Evolutionary conservation across 2,797 vertebrate genomes (phyloP).

Genomic region (Enteromius fasciolatus): DNA sequence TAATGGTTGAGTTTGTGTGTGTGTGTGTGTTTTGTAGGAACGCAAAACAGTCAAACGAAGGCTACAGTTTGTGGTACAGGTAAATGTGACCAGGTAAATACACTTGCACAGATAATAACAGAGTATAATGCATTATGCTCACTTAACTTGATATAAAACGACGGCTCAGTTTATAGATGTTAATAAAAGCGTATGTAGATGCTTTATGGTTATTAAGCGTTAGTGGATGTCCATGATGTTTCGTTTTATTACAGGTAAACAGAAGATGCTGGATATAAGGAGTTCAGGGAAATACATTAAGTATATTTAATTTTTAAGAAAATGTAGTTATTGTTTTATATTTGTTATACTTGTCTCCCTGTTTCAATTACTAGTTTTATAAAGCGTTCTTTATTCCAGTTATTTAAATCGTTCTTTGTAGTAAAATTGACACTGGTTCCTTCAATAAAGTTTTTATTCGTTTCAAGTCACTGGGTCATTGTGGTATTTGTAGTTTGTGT

Average conservation of each 20-base stretch:
- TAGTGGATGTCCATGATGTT: background rate
- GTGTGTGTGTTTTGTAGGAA: constrained; percentile 34
- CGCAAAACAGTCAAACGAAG: constrained; percentile 64
- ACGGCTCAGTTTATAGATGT: background rate
- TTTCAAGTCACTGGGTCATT: background rate
- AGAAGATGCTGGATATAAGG: background rate
- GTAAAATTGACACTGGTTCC: background rate
- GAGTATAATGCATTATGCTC: background rate
- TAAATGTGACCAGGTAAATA: constrained; percentile 36
- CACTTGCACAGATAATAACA: background rate
- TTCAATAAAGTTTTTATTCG: constrained; percentile 64
- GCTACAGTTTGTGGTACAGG: constrained; percentile 68
- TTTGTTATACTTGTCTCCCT: background rate
- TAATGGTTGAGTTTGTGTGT: background rate
- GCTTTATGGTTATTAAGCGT: background rate
- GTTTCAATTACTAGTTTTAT: background rate
- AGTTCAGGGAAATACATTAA: background rate
- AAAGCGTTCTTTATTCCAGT: background rate
- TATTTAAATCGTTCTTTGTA: background rate
- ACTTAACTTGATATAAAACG: background rate
- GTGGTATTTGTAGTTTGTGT: constrained; percentile 60
- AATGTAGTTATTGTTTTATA: background rate
- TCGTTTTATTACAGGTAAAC: constrained; percentile 30
- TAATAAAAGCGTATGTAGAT: background rate
- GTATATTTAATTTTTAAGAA: background rate